Conservation (phyloP, 2,888 invertebrate genomes). For the Lasioglossum oenotherae region DNA sequence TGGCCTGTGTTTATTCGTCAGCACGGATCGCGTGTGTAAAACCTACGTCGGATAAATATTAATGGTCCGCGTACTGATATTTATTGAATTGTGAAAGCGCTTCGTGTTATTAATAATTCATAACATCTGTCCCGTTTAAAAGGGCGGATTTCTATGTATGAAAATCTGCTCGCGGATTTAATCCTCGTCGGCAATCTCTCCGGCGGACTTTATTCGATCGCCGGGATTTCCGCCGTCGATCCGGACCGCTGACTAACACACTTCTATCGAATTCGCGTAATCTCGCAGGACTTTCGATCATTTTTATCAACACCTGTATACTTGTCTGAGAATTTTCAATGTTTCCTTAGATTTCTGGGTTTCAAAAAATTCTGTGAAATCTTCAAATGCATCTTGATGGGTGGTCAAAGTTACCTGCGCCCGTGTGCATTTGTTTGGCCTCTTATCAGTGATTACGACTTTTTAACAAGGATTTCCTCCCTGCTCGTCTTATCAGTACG, state of each 20-base stretch:
- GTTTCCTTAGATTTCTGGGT: no score
- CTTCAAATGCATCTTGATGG: background rate
- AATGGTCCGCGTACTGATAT: slow-evolving; percentile 23
- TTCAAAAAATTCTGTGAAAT: background rate
- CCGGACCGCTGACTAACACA: background rate
- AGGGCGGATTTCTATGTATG: background rate
- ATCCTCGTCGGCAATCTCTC: background rate
- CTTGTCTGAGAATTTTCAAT: background rate
- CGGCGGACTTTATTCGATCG: background rate
- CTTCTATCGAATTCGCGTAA: background rate
- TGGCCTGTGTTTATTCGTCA: slow-evolving; percentile 42
- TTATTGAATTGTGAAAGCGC: slow-evolving; percentile 32
- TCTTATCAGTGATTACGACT: slow-evolving; percentile 78
- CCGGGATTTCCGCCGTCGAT: background rate
- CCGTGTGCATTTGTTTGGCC: slow-evolving; percentile 69
- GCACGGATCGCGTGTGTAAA: slow-evolving; percentile 28
- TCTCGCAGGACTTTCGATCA: background rate
- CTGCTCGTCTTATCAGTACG: slow-evolving; percentile 43
- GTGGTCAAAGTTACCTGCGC: background rate
- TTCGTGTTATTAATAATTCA: slow-evolving; percentile 34
- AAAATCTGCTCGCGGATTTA: slow-evolving; percentile 5
- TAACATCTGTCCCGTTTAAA: slow-evolving; percentile 12
- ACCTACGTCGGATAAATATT: slow-evolving; percentile 33
- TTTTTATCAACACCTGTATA: no score
- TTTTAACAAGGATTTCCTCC: slow-evolving; percentile 74